These are phyloP conservation scores for Calidris pugnax DNA, from an alignment of 2,113 vertebrate genomes.

Conservation along the genomic window DNA sequence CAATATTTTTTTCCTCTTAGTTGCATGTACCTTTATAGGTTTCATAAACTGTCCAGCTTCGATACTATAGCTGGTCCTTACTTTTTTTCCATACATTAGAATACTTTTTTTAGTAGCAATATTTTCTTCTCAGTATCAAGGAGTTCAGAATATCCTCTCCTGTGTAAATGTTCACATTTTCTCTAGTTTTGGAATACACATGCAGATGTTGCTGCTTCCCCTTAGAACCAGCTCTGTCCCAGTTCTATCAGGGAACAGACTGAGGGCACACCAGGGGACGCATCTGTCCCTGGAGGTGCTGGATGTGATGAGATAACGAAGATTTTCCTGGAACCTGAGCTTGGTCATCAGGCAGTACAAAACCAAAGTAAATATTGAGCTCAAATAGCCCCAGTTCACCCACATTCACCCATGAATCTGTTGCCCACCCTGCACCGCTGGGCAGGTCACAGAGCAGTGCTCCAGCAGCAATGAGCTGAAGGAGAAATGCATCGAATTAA, in stretches of 20 bases:
- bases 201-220: neutral
- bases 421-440: neutral
- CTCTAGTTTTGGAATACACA: neutral
- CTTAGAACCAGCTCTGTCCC: neutral
- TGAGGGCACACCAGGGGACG: neutral
- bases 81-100: neutral
- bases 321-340: neutral
- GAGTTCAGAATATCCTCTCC: neutral
- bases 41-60: neutral
- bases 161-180: neutral
- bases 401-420: neutral
- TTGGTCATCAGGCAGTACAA: neutral
- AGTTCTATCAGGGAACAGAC: no score
- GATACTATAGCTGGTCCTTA: neutral
- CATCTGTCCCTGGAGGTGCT: neutral
- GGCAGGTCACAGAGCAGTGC: no score
- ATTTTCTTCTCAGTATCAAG: neutral
- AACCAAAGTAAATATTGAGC: neutral
- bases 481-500: rapidly evolving
- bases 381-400: neutral
- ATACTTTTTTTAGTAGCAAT: neutral
- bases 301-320: neutral
- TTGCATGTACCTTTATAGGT: neutral
- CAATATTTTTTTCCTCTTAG: neutral
- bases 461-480: no score